Evolutionary conservation across 1,140 invertebrate species (phyloP), one percentile per base, ranked within the genome.

Genomic region (Neodiprion virginianus): DNA sequence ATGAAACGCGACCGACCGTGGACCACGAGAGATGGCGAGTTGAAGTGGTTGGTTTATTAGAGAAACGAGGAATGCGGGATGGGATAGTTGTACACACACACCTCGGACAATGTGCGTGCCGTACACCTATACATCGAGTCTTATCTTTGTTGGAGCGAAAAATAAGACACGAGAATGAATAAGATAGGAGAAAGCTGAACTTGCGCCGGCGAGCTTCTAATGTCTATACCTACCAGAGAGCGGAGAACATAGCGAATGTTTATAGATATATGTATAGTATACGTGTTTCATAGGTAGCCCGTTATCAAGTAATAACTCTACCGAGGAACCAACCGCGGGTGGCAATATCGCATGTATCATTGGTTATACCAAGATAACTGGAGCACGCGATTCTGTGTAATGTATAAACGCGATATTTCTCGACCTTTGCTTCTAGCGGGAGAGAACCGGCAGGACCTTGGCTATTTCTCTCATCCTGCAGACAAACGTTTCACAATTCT

Each of bases 291-390:
- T 61, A 17, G 53, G 28, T 61, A 61, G 53, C 53, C 53, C 53
- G 53, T 61, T 61, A 61, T 61, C 53, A 61, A 61, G 53, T 61
- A 61, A 61, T 61, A 61, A 61, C 53, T 61, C 53, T 61, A 8
- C 53, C 53, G 53, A 17, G n/a, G 53, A 61, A 61, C 53, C 53
- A 17, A 17, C 53, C 53, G 53, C 53, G 53, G 53, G 53, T 61
- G 53, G 53, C 53, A 61, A 61, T 61, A 61, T 61, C 53, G 53
- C 53, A 17, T 12, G 53, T 61, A 61, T 61, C 28, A 40, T 40
- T 40, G 28, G 28, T 40, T 40, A 40, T 40, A 40, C 28, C 28
- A 40, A 40, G 28, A 40, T 40, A 40, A 40, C 28, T 40, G 28
- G 28, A 40, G 28, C 28, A 40, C 28, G 28, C 28, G 28, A 40